phyloP scores from a whole-genome alignment of 2,797 vertebrate species.

The Mustela erminea region DNA sequence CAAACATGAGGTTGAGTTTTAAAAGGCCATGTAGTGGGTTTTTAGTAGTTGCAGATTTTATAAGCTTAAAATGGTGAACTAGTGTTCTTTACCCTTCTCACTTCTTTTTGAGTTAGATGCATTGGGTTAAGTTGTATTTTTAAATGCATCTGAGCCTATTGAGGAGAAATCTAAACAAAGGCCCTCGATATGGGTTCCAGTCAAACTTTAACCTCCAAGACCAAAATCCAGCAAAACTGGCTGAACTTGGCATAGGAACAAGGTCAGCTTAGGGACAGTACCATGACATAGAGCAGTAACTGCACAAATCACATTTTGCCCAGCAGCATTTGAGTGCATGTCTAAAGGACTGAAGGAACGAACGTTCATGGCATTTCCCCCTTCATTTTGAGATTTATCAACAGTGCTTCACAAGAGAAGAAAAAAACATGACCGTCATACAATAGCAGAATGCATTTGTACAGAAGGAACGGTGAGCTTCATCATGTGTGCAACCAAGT shows the following conservation, averaged over 20 bases:
- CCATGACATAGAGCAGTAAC: not conserved
- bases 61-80: not conserved
- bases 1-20: constrained; percentile 23
- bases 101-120: constrained; percentile 53
- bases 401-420: not conserved
- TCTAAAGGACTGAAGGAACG: not conserved
- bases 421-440: not conserved
- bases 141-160: not conserved
- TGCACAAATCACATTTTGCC: not conserved
- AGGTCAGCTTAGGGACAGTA: not conserved
- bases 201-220: constrained; percentile 11
- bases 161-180: constrained; percentile 31
- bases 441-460: not conserved
- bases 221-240: not conserved
- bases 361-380: not conserved
- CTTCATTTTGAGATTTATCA: not conserved
- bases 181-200: not conserved
- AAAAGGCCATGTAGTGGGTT: not conserved
- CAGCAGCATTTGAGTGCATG: not conserved
- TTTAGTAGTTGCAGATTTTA: not conserved
- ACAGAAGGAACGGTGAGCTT: not conserved
- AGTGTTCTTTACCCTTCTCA: constrained; percentile 61
- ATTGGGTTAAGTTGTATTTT: constrained; percentile 35
- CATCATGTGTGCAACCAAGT: not conserved
- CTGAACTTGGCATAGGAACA: not conserved